Conservation (phyloP, 1,140 invertebrate genomes). For the Teleogryllus occipitalis region DNA sequence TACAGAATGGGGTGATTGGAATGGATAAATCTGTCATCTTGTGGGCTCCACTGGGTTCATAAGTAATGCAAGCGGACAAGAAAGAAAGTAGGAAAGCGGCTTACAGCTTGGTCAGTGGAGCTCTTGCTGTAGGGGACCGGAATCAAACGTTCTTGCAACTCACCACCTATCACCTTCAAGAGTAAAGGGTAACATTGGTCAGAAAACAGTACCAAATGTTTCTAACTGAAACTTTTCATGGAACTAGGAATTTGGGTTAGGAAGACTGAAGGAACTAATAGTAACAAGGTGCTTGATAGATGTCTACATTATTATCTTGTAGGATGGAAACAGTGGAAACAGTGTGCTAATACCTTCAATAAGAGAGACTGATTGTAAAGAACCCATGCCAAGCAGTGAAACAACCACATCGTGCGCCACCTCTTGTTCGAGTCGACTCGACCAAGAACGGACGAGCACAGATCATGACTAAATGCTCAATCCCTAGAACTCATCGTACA, state of each 20-base stretch:
- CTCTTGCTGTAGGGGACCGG: conserved; percentile 99
- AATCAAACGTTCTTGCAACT: conserved; percentile 98
- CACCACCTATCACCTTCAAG: conserved; percentile 97
- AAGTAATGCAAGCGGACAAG: conserved; percentile 31
- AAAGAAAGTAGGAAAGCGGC: conserved; percentile 51
- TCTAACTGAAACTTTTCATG: conserved; percentile 19
- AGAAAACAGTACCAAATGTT: conserved; percentile 25
- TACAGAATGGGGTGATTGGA: neutral
- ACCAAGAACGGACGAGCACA: conserved; percentile 21
- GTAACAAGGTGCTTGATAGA: conserved; percentile 24
- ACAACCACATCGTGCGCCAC: conserved; percentile 21
- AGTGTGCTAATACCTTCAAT: conserved; percentile 23
- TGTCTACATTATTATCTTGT: conserved; percentile 24
- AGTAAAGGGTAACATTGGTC: conserved; percentile 57
- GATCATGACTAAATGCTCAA: conserved; percentile 24
- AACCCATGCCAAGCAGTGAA: conserved; percentile 27
- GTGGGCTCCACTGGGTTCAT: conserved; percentile 23
- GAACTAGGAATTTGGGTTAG: neutral
- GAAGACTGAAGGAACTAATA: conserved; percentile 18
- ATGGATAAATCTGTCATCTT: conserved; percentile 21
- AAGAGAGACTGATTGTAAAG: conserved; percentile 22
- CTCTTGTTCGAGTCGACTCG: conserved; percentile 18
- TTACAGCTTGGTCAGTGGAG: conserved; percentile 99
- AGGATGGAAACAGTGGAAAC: conserved; percentile 21
- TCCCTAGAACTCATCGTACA: conserved; percentile 24